phyloP scores from a whole-genome alignment of 2,888 invertebrate genomes.

The Amiota communis region DNA sequence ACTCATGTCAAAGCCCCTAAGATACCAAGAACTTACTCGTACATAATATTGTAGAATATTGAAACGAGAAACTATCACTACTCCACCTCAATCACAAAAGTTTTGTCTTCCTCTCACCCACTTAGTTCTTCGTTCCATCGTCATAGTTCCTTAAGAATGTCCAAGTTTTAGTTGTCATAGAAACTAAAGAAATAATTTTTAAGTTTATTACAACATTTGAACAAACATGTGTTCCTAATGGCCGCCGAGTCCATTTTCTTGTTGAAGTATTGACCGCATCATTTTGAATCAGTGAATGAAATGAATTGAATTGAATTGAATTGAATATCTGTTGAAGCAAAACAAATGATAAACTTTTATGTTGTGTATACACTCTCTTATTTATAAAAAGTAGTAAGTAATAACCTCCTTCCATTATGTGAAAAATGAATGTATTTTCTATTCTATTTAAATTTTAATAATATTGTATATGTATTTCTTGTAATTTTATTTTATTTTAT shows the following conservation, averaged over 20 bases:
- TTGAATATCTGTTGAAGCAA: not conserved
- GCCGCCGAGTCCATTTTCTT: too few species aligned
- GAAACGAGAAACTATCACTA: too few species aligned
- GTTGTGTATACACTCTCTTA: not conserved
- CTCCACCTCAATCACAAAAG: not conserved
- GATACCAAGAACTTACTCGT: conserved; percentile 23
- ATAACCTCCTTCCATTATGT: too few species aligned
- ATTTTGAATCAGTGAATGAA: too few species aligned
- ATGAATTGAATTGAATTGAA: not conserved
- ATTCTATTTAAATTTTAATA: too few species aligned
- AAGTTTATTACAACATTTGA: conserved; percentile 28
- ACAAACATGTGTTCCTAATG: conserved; percentile 21
- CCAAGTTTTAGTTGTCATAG: conserved; percentile 66
- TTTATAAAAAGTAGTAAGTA: too few species aligned
- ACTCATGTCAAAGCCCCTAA: conserved; percentile 36
- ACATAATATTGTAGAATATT: not conserved
- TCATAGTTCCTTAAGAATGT: conserved; percentile 49
- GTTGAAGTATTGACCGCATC: too few species aligned
- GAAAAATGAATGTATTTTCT: too few species aligned
- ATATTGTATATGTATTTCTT: too few species aligned
- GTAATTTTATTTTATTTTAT: too few species aligned
- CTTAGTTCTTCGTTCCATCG: too few species aligned
- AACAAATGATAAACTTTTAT: not conserved
- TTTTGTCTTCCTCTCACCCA: not conserved
- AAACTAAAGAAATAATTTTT: conserved; percentile 28